phyloP scores from a whole-genome alignment of 2,888 invertebrate genomes.

The Microplitis manilae region DNA sequence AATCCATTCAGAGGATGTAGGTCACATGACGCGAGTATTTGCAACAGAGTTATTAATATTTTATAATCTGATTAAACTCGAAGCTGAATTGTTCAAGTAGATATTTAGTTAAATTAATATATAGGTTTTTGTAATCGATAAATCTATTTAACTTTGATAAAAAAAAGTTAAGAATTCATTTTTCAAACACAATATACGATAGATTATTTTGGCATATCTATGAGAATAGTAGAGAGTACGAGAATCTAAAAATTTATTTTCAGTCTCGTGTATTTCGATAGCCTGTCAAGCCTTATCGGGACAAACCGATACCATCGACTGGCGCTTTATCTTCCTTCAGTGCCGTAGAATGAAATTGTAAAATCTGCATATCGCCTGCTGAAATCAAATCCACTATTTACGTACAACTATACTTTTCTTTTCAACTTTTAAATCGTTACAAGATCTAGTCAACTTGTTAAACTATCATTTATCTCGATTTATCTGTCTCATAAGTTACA shows the following conservation, averaged over 20 bases:
- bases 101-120: neutral
- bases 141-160: neutral
- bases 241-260: constrained; percentile 4
- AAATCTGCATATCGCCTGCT: constrained; percentile 53
- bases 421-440: neutral
- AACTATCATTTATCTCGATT: neutral
- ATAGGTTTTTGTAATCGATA: neutral
- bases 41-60: neutral
- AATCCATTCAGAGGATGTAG: neutral
- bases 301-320: constrained; percentile 21
- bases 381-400: constrained; percentile 32
- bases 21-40: neutral
- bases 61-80: neutral
- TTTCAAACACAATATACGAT: no score
- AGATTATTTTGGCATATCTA: neutral
- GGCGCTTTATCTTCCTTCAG: constrained; percentile 48
- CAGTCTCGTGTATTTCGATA: constrained; percentile 38
- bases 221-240: neutral
- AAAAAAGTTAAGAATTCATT: neutral
- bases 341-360: constrained; percentile 47
- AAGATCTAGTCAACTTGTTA: neutral
- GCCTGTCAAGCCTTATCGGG: neutral
- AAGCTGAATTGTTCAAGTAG: neutral
- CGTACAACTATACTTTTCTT: neutral
- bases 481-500: neutral